Evolutionary conservation across 2,113 vertebrate genomes (phyloP).

Genomic region (Leucopternis melanops): DNA sequence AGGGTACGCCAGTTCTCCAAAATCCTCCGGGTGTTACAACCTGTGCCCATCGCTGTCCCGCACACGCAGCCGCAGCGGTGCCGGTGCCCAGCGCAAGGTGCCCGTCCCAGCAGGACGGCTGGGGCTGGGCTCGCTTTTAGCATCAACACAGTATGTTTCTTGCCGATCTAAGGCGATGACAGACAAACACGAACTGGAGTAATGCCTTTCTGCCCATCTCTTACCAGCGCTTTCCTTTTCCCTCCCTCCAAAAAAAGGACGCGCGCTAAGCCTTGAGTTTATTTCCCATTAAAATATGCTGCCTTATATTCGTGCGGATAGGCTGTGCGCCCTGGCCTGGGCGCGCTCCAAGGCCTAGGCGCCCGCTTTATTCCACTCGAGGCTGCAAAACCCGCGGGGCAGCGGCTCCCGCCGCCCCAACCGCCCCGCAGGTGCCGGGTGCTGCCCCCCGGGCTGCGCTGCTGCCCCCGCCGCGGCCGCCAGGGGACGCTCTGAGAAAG

Average conservation of each 20-base stretch:
- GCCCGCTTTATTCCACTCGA: neutral
- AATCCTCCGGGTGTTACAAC: fast-evolving
- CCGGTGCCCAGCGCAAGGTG: fast-evolving
- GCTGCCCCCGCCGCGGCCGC: no score
- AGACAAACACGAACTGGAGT: neutral
- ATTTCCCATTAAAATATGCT: neutral
- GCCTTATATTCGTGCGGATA: fast-evolving
- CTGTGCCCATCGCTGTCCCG: neutral
- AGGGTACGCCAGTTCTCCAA: neutral
- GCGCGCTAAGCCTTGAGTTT: neutral
- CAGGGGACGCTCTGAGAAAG: no score
- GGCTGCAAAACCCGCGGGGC: neutral
- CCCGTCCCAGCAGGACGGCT: neutral
- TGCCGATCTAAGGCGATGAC: fast-evolving
- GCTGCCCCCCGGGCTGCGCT: no score
- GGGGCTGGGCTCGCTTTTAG: neutral
- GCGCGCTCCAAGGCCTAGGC: fast-evolving
- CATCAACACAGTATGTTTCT: fast-evolving
- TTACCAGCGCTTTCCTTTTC: neutral
- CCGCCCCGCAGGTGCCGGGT: neutral
- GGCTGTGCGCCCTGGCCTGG: neutral
- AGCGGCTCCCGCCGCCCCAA: neutral
- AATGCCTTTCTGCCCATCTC: neutral
- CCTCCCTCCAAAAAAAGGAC: no score
- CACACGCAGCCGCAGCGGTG: fast-evolving